phyloP scores from a whole-genome alignment of 2,797 vertebrate species.

The Acomys russatus region DNA sequence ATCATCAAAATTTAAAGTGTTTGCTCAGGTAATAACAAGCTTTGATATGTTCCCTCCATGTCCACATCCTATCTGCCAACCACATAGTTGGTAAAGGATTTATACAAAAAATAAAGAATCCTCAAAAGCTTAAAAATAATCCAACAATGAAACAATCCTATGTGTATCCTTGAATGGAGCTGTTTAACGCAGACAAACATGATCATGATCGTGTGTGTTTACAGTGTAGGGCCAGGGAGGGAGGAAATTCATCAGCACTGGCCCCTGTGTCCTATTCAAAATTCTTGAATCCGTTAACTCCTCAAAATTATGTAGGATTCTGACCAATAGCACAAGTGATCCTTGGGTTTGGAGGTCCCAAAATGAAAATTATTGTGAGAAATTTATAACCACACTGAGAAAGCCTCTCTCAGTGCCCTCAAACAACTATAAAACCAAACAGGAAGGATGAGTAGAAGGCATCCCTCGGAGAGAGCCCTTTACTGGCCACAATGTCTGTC shows the following conservation, averaged over 20 bases:
- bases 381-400: neutral
- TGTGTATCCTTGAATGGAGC: neutral
- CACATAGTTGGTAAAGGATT: neutral
- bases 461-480: slow-evolving; percentile 9
- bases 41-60: neutral
- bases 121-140: neutral
- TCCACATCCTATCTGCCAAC: neutral
- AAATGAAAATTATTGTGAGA: slow-evolving; percentile 28
- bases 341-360: neutral
- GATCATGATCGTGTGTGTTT: neutral
- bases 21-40: neutral
- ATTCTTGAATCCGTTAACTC: neutral
- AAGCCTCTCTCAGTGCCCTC: neutral
- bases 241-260: neutral
- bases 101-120: neutral
- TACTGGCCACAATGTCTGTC: neutral
- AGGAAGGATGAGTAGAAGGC: neutral
- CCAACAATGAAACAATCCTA: neutral
- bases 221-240: neutral
- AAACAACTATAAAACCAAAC: slow-evolving; percentile 47
- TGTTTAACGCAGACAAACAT: neutral
- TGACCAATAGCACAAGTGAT: neutral
- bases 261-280: neutral
- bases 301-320: slow-evolving; percentile 8
- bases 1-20: neutral